These are phyloP conservation scores for Ophthalmolycus amberensis DNA, from an alignment of 2,113 vertebrate genomes.

Conservation along the genomic window DNA sequence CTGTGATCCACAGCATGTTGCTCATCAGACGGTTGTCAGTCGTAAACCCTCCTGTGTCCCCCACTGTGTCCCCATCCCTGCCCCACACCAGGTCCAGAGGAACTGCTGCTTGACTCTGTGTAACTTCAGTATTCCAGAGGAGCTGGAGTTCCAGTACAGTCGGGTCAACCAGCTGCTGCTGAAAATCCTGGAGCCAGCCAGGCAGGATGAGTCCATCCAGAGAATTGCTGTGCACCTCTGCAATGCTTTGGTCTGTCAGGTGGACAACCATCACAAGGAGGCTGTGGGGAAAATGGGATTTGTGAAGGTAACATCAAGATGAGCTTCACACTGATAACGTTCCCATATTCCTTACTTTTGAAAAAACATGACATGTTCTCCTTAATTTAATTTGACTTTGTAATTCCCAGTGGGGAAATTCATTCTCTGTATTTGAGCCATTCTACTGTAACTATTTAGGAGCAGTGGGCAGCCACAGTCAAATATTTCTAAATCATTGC, in stretches of 20 bases:
- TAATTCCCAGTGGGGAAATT: neutral
- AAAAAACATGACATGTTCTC: too few relatives aligned
- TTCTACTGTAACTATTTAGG: neutral
- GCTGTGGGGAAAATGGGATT: slow-evolving; percentile 99
- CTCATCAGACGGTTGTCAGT: neutral
- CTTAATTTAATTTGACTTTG: neutral
- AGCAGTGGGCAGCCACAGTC: neutral
- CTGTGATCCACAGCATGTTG: neutral
- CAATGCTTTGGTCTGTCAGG: slow-evolving; percentile 97
- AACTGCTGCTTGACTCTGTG: slow-evolving; percentile 98
- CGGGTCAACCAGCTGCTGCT: slow-evolving; percentile 95
- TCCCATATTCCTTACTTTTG: too few relatives aligned
- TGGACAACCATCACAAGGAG: slow-evolving; percentile 99
- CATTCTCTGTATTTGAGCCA: neutral
- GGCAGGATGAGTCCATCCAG: slow-evolving; percentile 98
- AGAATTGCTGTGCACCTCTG: slow-evolving; percentile 97
- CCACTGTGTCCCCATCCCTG: neutral
- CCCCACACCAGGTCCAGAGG: slow-evolving; percentile 89
- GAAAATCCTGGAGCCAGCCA: slow-evolving; percentile 92
- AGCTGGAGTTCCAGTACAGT: slow-evolving; percentile 97
- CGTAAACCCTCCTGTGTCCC: neutral
- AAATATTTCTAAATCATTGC: too few relatives aligned
- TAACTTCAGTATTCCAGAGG: slow-evolving; percentile 98
- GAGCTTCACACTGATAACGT: neutral
- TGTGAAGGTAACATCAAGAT: slow-evolving; percentile 87